Conservation (phyloP, 2,888 invertebrate genomes). For the Embidobia sp. region DNA sequence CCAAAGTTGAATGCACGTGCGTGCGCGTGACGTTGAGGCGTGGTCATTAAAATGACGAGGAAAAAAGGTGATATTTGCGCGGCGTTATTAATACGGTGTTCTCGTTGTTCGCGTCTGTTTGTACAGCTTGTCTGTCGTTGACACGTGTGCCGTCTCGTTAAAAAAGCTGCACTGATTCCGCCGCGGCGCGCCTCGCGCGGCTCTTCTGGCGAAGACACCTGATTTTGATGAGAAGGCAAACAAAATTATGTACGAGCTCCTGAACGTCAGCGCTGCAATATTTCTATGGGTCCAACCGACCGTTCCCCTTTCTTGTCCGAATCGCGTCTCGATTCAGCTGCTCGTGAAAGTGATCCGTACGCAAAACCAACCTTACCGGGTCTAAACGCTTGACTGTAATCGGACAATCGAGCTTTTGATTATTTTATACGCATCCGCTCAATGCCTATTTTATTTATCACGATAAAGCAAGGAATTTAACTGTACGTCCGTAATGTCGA, state of each 20-base stretch:
- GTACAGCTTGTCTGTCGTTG: slow-evolving; percentile 61
- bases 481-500: too few relatives aligned
- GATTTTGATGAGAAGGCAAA: slow-evolving; percentile 53
- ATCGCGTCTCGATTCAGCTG: slow-evolving; percentile 49
- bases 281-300: slow-evolving; percentile 44
- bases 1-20: slow-evolving; percentile 13
- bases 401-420: slow-evolving; percentile 23
- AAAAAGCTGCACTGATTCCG: slow-evolving; percentile 48
- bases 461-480: too few relatives aligned
- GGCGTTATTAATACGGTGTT: slow-evolving; percentile 45
- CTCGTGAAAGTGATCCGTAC: slow-evolving; percentile 48
- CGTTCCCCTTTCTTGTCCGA: slow-evolving; percentile 45
- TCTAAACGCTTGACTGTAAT: slow-evolving; percentile 6
- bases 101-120: slow-evolving; percentile 46
- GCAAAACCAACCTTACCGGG: slow-evolving; percentile 18
- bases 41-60: slow-evolving; percentile 39
- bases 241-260: slow-evolving; percentile 8
- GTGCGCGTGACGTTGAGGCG: slow-evolving; percentile 33
- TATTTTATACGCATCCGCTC: slow-evolving; percentile 18
- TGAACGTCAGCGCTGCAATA: slow-evolving; percentile 22
- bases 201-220: slow-evolving; percentile 25
- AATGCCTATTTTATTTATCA: too few relatives aligned
- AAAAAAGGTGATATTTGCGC: slow-evolving; percentile 54
- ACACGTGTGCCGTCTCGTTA: slow-evolving; percentile 59
- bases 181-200: slow-evolving; percentile 26